Percentiles rank a stretch among this genome's conserved stretches.
Conservation (phyloP, 2,113 vertebrate species). For the Protomyctophum bolini region DNA sequence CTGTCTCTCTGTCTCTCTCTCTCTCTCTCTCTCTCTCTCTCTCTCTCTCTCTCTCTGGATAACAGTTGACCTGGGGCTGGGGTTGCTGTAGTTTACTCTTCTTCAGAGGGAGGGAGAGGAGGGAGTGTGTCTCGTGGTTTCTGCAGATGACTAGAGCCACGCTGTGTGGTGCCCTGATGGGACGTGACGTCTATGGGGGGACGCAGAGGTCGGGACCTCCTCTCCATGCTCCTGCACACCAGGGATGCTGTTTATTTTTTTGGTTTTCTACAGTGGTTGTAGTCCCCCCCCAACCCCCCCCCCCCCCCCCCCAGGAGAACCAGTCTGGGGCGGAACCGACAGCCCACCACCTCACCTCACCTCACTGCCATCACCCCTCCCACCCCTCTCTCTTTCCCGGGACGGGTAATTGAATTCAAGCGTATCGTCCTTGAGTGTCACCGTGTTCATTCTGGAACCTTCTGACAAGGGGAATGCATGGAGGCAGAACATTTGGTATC, state of each 20-base stretch:
- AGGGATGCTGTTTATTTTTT: neutral
- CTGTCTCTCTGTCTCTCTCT: too few relatives aligned
- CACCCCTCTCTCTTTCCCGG: too few relatives aligned
- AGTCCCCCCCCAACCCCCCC: too few relatives aligned
- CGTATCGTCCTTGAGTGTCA: constrained; percentile 18
- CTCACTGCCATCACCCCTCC: too few relatives aligned
- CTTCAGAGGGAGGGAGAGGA: constrained; percentile 35
- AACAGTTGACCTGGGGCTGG: constrained; percentile 25
- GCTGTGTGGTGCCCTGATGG: neutral
- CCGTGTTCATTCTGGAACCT: constrained; percentile 22
- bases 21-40: neutral
- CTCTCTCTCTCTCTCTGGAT: neutral
- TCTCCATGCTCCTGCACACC: neutral
- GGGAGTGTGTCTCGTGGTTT: neutral
- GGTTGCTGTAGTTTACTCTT: constrained; percentile 43
- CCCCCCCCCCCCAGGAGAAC: too few relatives aligned
- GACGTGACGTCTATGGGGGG: constrained; percentile 2
- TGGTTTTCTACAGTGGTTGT: neutral
- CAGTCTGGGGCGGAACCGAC: neutral
- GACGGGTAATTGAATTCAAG: constrained; percentile 24
- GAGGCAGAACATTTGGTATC: constrained; percentile 22
- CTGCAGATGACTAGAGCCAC: constrained; percentile 1
- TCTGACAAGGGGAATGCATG: constrained; percentile 2
- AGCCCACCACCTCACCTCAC: too few relatives aligned
- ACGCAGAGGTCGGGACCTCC: neutral